These are phyloP conservation scores for Dryadula phaetusa DNA, from an alignment of 2,888 invertebrate species.

Conservation along the genomic window DNA sequence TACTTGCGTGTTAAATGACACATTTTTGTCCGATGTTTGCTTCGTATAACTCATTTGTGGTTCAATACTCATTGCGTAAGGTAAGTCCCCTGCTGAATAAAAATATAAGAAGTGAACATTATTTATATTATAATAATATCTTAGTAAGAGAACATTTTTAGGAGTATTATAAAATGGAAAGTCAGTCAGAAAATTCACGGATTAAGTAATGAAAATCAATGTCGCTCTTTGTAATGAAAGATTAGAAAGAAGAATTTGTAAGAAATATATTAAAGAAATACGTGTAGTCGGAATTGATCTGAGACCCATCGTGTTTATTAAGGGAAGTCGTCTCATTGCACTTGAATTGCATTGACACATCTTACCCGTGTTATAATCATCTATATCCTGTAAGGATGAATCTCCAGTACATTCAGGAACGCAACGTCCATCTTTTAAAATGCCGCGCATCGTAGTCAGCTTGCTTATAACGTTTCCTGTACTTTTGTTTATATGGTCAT, in stretches of 20 bases:
- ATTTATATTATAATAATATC: too few relatives aligned
- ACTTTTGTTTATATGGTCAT: conserved; percentile 64
- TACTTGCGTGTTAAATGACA: conserved; percentile 83
- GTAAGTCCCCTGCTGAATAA: conserved; percentile 61
- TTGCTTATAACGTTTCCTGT: conserved; percentile 71
- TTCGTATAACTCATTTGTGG: conserved; percentile 66
- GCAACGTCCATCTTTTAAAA: conserved; percentile 75
- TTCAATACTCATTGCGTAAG: conserved; percentile 68
- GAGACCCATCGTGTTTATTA: neutral
- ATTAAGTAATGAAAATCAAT: too few relatives aligned
- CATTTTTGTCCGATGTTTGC: conserved; percentile 73
- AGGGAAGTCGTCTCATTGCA: neutral
- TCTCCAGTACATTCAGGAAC: conserved; percentile 78
- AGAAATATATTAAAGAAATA: too few relatives aligned
- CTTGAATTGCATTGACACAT: neutral
- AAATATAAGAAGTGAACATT: neutral
- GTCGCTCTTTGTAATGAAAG: too few relatives aligned
- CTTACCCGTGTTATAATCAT: conserved; percentile 60
- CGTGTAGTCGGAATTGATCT: neutral
- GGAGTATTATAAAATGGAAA: too few relatives aligned
- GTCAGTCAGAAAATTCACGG: too few relatives aligned
- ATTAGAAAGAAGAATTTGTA: too few relatives aligned
- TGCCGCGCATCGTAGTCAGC: conserved; percentile 73
- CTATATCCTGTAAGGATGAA: conserved; percentile 62
- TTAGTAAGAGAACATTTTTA: too few relatives aligned